Evolutionary conservation across 2,888 invertebrate genomes (phyloP).

Genomic region (Pinctada fucata): DNA sequence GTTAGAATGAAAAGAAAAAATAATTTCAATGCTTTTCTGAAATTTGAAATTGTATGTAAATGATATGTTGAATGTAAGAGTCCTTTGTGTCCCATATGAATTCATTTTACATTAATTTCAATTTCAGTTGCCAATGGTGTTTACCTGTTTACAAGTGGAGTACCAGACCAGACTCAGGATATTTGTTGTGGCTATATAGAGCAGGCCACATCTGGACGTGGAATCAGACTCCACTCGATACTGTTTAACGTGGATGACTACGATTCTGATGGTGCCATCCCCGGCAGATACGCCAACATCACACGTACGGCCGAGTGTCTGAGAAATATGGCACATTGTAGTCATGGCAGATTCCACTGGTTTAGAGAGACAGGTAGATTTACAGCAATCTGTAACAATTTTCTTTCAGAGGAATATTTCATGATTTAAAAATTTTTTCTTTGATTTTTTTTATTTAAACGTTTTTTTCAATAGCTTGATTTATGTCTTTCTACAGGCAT

Average conservation of each 20-base stretch:
- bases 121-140: slow-evolving; percentile 72
- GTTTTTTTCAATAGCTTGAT: no score
- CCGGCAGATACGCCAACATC: slow-evolving; percentile 76
- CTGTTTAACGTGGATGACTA: slow-evolving; percentile 77
- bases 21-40: no score
- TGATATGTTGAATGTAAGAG: no score
- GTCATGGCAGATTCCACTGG: slow-evolving; percentile 77
- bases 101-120: background rate
- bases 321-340: slow-evolving; percentile 74
- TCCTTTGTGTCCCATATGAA: no score
- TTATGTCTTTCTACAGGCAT: slow-evolving; percentile 65
- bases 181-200: slow-evolving; percentile 71
- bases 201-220: slow-evolving; percentile 68
- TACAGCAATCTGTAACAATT: background rate
- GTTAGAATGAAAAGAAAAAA: no score
- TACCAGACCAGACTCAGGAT: slow-evolving; percentile 75
- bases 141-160: slow-evolving; percentile 77
- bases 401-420: background rate
- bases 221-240: slow-evolving; percentile 71
- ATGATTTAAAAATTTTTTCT: background rate
- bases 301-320: slow-evolving; percentile 75
- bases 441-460: background rate
- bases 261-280: slow-evolving; percentile 74
- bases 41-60: no score
- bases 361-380: slow-evolving; percentile 75